phyloP scores from a whole-genome alignment of 2,797 vertebrate species.

The Kryptopterus vitreolus region DNA sequence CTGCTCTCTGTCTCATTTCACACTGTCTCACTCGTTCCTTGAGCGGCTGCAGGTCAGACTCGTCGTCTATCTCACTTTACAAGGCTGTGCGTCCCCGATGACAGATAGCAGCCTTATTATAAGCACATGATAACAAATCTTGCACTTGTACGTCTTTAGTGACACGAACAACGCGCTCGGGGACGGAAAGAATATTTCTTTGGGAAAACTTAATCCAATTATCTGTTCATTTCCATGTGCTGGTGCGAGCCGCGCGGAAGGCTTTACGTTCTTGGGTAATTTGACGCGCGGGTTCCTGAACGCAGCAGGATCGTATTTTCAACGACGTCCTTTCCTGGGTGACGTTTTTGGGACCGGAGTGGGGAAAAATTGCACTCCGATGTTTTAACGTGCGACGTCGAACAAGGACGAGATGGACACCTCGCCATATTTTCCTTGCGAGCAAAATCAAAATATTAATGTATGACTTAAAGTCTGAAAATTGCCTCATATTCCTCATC shows the following conservation, averaged over 20 bases:
- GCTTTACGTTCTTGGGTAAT: slow-evolving; percentile 19
- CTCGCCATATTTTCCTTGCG: background rate
- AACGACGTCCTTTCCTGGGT: background rate
- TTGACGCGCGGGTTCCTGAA: background rate
- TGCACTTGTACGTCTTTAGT: background rate
- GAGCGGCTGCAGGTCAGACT: slow-evolving; percentile 38
- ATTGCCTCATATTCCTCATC: no score
- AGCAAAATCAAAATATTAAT: background rate
- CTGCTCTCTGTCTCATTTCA: background rate
- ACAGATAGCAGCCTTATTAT: slow-evolving; percentile 25
- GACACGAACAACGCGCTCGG: slow-evolving; percentile 46
- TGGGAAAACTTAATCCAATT: slow-evolving; percentile 47
- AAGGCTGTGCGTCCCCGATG: slow-evolving; percentile 36
- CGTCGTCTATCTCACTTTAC: slow-evolving; percentile 34
- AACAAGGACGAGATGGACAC: background rate
- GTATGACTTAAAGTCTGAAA: background rate
- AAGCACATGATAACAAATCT: slow-evolving; percentile 2
- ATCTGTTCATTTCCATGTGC: slow-evolving; percentile 41
- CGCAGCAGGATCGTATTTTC: background rate
- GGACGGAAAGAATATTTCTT: slow-evolving; percentile 46
- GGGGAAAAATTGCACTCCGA: background rate
- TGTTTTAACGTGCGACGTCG: background rate
- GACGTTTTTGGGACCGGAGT: background rate
- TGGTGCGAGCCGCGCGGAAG: slow-evolving; percentile 10
- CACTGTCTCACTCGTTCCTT: slow-evolving; percentile 11